Percentiles rank a stretch among this genome's conserved stretches.
These are phyloP conservation scores for Selenia dentaria DNA, from an alignment of 2,888 invertebrate genomes.

Conservation along the genomic window DNA sequence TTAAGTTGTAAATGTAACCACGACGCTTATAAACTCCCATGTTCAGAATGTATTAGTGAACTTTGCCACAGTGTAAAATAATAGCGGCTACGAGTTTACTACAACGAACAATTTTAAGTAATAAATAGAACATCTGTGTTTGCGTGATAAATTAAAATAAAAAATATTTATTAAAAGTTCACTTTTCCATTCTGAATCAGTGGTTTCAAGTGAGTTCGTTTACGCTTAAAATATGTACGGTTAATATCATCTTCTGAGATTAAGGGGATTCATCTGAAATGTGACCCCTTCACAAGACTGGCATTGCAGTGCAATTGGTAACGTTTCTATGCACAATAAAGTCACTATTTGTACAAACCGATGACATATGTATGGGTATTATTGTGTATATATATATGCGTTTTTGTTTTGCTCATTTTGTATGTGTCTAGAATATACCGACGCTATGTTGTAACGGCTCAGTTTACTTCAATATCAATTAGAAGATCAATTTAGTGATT, in stretches of 20 bases:
- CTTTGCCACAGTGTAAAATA: not conserved
- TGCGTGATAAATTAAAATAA: too few relatives aligned
- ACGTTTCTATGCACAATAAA: conserved; percentile 68
- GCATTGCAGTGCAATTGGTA: conserved; percentile 48
- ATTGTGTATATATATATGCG: conserved; percentile 35
- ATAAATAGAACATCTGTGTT: too few relatives aligned
- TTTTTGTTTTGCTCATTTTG: conserved; percentile 46
- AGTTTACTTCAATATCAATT: conserved; percentile 6
- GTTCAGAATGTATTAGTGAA: conserved; percentile 1
- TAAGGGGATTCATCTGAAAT: conserved; percentile 56
- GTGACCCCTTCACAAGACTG: conserved; percentile 70
- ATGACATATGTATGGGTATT: conserved; percentile 52
- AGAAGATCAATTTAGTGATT: not conserved
- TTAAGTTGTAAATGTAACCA: conserved; percentile 37
- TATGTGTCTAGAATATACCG: conserved; percentile 29
- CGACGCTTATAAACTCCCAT: too few relatives aligned
- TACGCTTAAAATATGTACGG: conserved; percentile 14
- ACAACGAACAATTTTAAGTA: too few relatives aligned
- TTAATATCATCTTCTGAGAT: conserved; percentile 54
- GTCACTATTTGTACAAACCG: conserved; percentile 81
- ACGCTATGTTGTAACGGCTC: conserved; percentile 3
- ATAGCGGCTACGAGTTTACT: too few relatives aligned
- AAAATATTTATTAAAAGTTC: too few relatives aligned
- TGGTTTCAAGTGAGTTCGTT: conserved; percentile 3
- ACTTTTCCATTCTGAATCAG: not conserved